Evolutionary conservation across 2,888 invertebrate genomes (phyloP).

Genomic region (Tethea ocularis): DNA sequence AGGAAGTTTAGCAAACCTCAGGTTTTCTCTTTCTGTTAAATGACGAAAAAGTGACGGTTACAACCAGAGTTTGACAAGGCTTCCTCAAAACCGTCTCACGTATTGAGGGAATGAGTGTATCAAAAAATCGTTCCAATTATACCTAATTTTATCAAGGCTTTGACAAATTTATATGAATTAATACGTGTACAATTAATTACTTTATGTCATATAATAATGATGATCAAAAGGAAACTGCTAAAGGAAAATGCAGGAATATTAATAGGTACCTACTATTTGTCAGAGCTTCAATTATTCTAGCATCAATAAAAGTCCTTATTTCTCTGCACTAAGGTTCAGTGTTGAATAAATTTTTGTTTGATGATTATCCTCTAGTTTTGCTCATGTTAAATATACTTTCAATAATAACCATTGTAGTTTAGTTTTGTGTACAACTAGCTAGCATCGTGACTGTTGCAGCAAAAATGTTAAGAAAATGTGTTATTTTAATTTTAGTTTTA

Average conservation of each 20-base stretch:
- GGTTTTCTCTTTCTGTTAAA: no score
- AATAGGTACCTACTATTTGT: not conserved
- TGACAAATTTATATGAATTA: not conserved
- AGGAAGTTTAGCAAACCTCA: no score
- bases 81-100: no score
- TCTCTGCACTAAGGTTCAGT: not conserved
- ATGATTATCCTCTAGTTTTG: not conserved
- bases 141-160: no score
- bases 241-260: not conserved
- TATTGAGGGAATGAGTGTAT: no score
- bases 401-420: not conserved
- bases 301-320: not conserved
- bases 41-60: no score
- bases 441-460: not conserved
- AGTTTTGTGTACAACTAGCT: not conserved
- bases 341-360: not conserved
- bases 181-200: not conserved
- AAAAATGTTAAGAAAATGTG: not conserved
- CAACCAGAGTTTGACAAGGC: no score
- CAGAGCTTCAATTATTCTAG: not conserved
- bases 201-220: not conserved
- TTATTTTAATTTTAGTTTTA: not conserved
- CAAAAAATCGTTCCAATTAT: no score
- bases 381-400: not conserved
- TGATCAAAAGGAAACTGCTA: constrained; percentile 1